A percentile compares a stretch with the other conserved stretches of the same genome.
phyloP scores from a whole-genome alignment of 1,140 invertebrate genomes.

The Maconellicoccus hirsutus region DNA sequence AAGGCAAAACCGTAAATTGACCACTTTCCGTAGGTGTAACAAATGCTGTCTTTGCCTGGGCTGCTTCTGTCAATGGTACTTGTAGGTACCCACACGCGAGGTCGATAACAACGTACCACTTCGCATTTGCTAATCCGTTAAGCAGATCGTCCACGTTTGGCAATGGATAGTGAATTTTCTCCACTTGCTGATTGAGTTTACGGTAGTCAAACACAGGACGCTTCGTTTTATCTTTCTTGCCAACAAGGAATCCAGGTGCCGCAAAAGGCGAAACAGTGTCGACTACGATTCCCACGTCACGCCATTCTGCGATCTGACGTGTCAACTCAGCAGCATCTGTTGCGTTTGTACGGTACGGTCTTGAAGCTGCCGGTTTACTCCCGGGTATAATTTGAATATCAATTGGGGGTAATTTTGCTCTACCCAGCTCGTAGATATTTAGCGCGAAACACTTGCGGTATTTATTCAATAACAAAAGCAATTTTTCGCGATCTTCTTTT shows the following conservation, averaged over 20 bases:
- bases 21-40: constrained; percentile 26
- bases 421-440: neutral
- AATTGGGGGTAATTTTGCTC: neutral
- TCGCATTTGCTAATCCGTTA: constrained; percentile 36
- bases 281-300: neutral
- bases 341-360: neutral
- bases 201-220: constrained; percentile 33
- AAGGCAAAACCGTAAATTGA: constrained; percentile 28
- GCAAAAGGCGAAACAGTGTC: neutral
- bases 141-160: constrained; percentile 40
- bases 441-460: neutral
- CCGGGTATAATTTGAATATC: neutral
- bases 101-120: constrained; percentile 40
- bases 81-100: constrained; percentile 37
- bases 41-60: constrained; percentile 32
- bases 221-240: constrained; percentile 16
- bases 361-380: neutral
- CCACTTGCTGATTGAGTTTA: constrained; percentile 36
- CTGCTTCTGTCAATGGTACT: constrained; percentile 29
- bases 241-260: neutral
- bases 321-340: neutral
- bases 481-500: neutral
- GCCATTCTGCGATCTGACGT: neutral
- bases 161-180: constrained; percentile 42
- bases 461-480: neutral